Conservation (phyloP, 2,888 invertebrate genomes). For the Philonicus albiceps region DNA sequence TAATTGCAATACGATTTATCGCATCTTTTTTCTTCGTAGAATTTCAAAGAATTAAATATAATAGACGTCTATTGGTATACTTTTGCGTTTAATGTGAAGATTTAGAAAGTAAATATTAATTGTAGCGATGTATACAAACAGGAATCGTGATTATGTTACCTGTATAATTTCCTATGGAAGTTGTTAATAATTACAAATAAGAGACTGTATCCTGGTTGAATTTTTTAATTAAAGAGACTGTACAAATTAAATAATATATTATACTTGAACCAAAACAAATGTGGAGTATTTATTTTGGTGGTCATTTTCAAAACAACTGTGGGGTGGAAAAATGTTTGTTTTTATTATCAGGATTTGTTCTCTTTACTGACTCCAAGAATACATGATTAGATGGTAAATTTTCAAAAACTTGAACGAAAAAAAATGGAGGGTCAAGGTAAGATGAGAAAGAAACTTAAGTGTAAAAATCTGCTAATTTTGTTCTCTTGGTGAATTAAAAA, state of each 20-base stretch:
- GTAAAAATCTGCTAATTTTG: too few relatives aligned
- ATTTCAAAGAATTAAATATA: background rate
- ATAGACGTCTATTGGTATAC: background rate
- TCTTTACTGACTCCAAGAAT: too few relatives aligned
- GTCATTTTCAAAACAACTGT: background rate
- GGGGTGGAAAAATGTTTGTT: background rate
- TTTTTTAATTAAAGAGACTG: constrained; percentile 27
- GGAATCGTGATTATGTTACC: constrained; percentile 15
- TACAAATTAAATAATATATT: constrained; percentile 16
- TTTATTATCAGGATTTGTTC: background rate
- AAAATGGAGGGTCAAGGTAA: background rate
- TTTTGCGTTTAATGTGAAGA: background rate
- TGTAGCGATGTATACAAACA: background rate
- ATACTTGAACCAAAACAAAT: background rate
- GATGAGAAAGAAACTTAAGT: background rate
- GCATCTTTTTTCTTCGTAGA: background rate
- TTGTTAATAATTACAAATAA: constrained; percentile 23
- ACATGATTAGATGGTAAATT: too few relatives aligned
- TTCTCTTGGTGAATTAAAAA: too few relatives aligned
- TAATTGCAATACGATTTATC: background rate
- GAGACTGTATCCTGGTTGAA: constrained; percentile 36
- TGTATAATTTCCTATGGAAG: constrained; percentile 36
- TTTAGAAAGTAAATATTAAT: background rate
- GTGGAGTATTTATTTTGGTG: background rate
- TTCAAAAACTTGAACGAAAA: too few relatives aligned